Evolutionary conservation across 2,113 vertebrate genomes (phyloP).

Genomic region (Apodemus speciosus): DNA sequence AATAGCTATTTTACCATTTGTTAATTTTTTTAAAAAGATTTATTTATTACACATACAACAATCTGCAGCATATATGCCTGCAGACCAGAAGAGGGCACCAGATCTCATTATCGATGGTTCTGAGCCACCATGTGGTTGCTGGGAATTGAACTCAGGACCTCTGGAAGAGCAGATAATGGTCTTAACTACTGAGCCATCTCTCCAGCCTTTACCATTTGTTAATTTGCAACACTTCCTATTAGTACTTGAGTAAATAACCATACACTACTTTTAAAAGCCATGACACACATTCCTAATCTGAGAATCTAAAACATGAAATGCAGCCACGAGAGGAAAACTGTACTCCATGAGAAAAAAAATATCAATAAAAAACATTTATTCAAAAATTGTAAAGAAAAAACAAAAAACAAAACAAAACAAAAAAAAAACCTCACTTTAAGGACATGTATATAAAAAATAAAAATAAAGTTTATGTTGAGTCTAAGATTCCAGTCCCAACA

Average conservation of each 20-base stretch:
- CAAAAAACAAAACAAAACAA: too few species aligned
- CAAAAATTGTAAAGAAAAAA: background rate
- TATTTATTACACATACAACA: too few species aligned
- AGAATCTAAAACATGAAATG: background rate
- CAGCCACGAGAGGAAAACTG: background rate
- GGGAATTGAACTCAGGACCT: too few species aligned
- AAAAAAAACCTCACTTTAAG: background rate
- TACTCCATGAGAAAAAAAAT: background rate
- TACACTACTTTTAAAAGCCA: background rate
- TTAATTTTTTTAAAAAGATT: background rate
- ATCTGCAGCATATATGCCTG: too few species aligned
- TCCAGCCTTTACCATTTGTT: background rate
- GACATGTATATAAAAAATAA: background rate
- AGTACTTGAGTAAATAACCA: conserved; percentile 2
- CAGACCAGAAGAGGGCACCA: too few species aligned
- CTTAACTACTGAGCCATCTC: too few species aligned
- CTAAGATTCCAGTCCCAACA: background rate
- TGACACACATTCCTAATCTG: background rate
- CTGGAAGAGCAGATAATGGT: too few species aligned
- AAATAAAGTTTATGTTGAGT: conserved; percentile 14
- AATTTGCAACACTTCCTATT: background rate
- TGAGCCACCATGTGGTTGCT: too few species aligned
- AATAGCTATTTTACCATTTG: background rate
- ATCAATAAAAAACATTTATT: background rate
- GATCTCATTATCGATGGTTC: too few species aligned